Evolutionary conservation across 1,140 invertebrate species (phyloP).

Genomic region (Pseudomyrmex flavicornis): DNA sequence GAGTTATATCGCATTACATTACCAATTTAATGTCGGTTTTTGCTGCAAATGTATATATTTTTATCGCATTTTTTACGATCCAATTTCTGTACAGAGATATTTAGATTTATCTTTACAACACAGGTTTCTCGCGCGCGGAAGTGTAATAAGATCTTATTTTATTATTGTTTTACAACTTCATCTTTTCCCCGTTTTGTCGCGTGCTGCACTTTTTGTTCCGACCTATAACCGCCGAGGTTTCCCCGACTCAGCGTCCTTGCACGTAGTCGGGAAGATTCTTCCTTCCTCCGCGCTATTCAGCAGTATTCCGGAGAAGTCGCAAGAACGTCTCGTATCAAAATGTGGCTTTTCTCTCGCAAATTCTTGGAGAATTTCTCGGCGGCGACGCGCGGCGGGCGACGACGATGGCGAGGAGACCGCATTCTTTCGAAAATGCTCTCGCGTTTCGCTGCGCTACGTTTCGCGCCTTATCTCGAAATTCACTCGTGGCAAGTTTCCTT

Average conservation of each 20-base stretch:
- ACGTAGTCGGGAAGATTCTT: conserved; percentile 3
- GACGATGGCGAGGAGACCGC: not conserved
- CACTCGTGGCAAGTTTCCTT: not conserved
- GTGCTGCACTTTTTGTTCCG: not conserved
- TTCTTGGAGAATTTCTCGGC: conserved; percentile 32
- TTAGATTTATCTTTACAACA: not conserved
- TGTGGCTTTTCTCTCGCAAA: conserved; percentile 40
- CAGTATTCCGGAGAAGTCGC: conserved; percentile 1
- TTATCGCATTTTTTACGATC: too few relatives aligned
- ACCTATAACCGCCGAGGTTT: not conserved
- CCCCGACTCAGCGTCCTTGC: not conserved
- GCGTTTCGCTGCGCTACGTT: not conserved
- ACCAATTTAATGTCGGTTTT: not conserved
- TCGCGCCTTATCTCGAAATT: conserved; percentile 32
- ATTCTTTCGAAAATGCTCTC: conserved; percentile 20
- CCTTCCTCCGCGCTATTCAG: conserved; percentile 41
- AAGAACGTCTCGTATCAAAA: conserved; percentile 57
- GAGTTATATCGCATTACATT: not conserved
- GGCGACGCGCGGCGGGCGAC: too few relatives aligned
- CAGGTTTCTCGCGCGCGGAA: not conserved
- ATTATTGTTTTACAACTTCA: conserved; percentile 10
- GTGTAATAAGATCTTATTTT: not conserved
- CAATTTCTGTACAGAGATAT: not conserved
- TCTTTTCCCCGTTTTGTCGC: too few relatives aligned
- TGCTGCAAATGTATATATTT: too few relatives aligned